Conservation (phyloP, 2,888 invertebrate species). For the Campoplex nolae region DNA sequence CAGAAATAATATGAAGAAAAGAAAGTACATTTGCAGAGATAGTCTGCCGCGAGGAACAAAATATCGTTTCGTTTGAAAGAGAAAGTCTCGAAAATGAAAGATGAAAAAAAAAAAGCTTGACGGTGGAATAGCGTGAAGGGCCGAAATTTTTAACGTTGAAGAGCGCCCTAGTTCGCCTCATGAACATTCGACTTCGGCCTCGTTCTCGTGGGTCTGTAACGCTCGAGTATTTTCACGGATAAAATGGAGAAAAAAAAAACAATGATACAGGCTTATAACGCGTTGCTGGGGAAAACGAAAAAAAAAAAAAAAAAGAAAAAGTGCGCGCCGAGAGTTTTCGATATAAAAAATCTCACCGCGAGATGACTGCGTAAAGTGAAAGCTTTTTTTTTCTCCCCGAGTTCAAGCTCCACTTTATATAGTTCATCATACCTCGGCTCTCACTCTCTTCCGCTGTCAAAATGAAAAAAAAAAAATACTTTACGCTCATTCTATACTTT, state of each 20-base stretch:
- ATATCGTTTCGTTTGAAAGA: slow-evolving; percentile 22
- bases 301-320: background rate
- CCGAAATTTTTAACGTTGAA: slow-evolving; percentile 29
- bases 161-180: slow-evolving; percentile 2
- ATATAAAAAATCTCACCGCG: slow-evolving; percentile 27
- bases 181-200: slow-evolving; percentile 8
- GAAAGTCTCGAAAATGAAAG: slow-evolving; percentile 10
- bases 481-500: slow-evolving; percentile 14
- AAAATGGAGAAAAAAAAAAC: background rate
- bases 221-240: slow-evolving; percentile 11
- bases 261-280: slow-evolving; percentile 8
- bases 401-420: slow-evolving; percentile 3
- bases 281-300: background rate
- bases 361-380: slow-evolving; percentile 32
- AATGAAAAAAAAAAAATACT: slow-evolving; percentile 29
- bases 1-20: slow-evolving; percentile 1
- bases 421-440: slow-evolving; percentile 22
- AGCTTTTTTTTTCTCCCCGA: slow-evolving; percentile 36
- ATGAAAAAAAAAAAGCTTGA: background rate
- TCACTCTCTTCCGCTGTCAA: background rate
- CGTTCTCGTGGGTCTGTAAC: slow-evolving; percentile 23
- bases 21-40: slow-evolving; percentile 1
- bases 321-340: slow-evolving; percentile 7
- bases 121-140: background rate
- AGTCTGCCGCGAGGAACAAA: background rate